Base-by-base conservation (phyloP, 2,888 invertebrate species). In the Lasioglossum pauxillum region DNA sequence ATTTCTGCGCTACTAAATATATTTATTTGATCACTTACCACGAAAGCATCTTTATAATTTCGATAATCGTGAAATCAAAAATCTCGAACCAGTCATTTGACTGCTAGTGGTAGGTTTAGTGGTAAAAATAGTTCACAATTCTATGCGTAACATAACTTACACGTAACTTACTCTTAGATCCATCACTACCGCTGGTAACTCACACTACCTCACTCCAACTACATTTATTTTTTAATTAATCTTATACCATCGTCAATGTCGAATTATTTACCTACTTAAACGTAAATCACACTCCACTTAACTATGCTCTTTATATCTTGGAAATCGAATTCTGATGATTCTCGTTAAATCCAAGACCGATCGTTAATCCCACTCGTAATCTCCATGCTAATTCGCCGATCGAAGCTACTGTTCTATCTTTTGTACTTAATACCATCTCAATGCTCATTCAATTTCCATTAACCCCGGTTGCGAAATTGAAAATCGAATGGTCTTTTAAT, bases 291-390 rank as follows among this genome's bases (percentile, higher is more conserved):
- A 90, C 67, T 31, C 1, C 8, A 67, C 35, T 35, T 67, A 2
- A 35, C 31, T 35, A 19, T 31, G 8, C 35, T 16, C 8, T 35
- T 16, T 35, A 67, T 19, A 67, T 35, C 35, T 16, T 67, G 31
- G 19, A 82, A 88, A 82, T 84, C 80, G 79, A 82, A 81, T 90
- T 89, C 81, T 82, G 73, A 73, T 79, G 83, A 80, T 81, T 23
- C 57, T 46, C 23, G 41, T 71, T 75, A n/a, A 35, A 10, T 31
- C 10, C 31, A 31, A 16, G 27, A 46, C 46, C 31, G 27, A 73
- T 73, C 72, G 46, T 73, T 73, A 73, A 73, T 46, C 46, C 46
- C 10, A 19, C 31, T 27, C 2, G 46, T 31, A 10, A 44, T 19
- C 46, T 19, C 31, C 31, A 8, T 19, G 72, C 31, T 73, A 27